Percentiles rank a stretch among this genome's conserved stretches.
Evolutionary conservation across 2,113 vertebrate species (phyloP).

Genomic region (Platanista minor): DNA sequence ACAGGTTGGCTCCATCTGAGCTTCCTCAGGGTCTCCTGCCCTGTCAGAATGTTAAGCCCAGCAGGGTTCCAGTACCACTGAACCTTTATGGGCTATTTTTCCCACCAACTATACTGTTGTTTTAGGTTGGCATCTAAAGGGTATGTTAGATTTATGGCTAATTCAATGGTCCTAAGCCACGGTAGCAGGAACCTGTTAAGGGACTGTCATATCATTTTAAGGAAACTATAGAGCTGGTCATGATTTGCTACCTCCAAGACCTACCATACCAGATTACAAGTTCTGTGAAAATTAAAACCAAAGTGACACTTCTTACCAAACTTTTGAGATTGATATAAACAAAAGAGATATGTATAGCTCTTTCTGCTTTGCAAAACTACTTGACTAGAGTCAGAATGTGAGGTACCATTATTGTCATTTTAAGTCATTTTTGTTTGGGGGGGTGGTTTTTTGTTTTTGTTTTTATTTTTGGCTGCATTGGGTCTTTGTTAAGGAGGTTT

Average conservation of each 20-base stretch:
- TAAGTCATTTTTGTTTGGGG: neutral
- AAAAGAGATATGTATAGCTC: neutral
- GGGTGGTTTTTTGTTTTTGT: no score
- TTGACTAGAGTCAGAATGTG: neutral
- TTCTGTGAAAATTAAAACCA: constrained; percentile 21
- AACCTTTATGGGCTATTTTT: constrained; percentile 71
- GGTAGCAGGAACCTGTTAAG: neutral
- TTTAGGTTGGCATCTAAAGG: constrained; percentile 67
- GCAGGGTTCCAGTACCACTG: constrained; percentile 57
- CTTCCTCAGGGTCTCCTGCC: constrained; percentile 60
- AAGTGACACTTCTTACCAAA: neutral
- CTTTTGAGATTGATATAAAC: neutral
- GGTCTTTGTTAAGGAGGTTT: neutral
- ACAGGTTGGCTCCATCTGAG: constrained; percentile 64
- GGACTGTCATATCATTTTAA: neutral
- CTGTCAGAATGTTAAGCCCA: constrained; percentile 69
- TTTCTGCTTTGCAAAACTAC: constrained; percentile 17
- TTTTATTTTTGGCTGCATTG: no score
- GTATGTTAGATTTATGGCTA: neutral
- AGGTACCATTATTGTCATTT: neutral
- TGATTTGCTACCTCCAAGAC: neutral
- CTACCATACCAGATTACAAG: neutral
- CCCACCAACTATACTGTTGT: constrained; percentile 49
- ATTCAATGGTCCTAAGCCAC: constrained; percentile 27
- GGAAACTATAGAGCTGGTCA: neutral